Conservation (phyloP, 2,797 vertebrate species). For the Taenioides sp. region DNA sequence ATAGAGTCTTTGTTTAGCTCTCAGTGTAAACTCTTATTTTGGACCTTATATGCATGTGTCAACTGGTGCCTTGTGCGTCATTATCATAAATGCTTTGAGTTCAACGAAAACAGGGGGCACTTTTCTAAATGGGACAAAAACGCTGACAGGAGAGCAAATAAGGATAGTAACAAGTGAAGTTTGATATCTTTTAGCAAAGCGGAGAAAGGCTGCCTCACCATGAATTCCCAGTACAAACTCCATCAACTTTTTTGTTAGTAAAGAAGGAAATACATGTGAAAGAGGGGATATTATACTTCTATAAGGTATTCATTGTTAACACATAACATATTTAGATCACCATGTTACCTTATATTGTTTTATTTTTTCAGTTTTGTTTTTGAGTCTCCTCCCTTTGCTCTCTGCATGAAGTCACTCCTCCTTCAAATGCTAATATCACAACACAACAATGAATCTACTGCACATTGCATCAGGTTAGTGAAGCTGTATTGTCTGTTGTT, state of each 20-base stretch:
- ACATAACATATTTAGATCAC: no score
- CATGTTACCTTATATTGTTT: no score
- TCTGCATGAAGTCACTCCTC: no score
- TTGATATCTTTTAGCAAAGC: background rate
- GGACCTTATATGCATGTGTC: conserved; percentile 51
- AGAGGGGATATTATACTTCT: no score
- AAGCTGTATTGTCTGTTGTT: no score
- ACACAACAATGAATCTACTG: no score
- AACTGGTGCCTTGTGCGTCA: conserved; percentile 48
- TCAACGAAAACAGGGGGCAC: conserved; percentile 18
- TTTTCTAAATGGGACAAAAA: conserved; percentile 5
- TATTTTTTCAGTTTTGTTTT: no score
- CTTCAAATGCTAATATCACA: no score
- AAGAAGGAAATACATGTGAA: background rate
- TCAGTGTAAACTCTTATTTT: conserved; percentile 71
- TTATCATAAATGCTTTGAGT: conserved; percentile 38
- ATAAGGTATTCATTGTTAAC: no score
- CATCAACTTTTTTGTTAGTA: conserved; percentile 17
- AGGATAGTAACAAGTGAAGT: conserved; percentile 10
- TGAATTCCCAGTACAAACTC: background rate
- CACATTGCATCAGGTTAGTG: no score
- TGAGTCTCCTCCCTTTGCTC: no score
- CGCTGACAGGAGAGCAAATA: conserved; percentile 7
- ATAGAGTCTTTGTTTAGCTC: conserved; percentile 65
- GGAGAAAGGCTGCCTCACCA: conserved; percentile 9